A percentile compares a stretch with the other conserved stretches of the same genome.
Conservation (phyloP, 35 echinoderm and acorn worm genomes). For the Holothuria glaberrima region DNA sequence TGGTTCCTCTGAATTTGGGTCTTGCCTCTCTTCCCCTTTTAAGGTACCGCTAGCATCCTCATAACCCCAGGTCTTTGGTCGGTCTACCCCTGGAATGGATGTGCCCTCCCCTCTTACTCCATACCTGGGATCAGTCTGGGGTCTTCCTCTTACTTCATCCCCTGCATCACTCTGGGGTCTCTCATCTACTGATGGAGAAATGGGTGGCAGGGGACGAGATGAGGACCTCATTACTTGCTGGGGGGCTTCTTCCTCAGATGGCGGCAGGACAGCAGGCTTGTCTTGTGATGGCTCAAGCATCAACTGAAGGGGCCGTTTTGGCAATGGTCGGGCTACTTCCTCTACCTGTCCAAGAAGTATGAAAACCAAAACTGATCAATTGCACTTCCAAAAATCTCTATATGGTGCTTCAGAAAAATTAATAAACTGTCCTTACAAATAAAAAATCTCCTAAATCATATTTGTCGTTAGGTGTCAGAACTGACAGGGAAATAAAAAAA, state of each 20-base stretch:
- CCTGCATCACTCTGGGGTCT: neutral
- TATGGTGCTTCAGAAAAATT: too few relatives aligned
- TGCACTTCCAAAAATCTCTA: too few relatives aligned
- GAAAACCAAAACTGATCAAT: too few relatives aligned
- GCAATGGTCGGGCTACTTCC: slow-evolving; percentile 70
- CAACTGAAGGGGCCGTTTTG: slow-evolving; percentile 80
- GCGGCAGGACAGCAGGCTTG: slow-evolving; percentile 56
- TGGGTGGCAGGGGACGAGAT: slow-evolving; percentile 45
- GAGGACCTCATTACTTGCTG: neutral
- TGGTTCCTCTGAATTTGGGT: slow-evolving; percentile 68
- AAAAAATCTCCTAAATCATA: too few relatives aligned
- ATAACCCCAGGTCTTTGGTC: slow-evolving; percentile 29
- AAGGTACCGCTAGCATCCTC: neutral
- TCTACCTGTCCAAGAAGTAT: slow-evolving; percentile 55
- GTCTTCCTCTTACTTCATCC: neutral
- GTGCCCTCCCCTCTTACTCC: slow-evolving; percentile 56
- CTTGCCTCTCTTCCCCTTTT: slow-evolving; percentile 4
- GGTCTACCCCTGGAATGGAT: neutral
- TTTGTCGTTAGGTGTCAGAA: too few relatives aligned
- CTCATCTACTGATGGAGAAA: slow-evolving; percentile 41
- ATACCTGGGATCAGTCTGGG: neutral
- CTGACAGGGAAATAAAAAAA: too few relatives aligned
- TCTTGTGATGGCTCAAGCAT: slow-evolving; percentile 32
- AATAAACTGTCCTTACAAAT: too few relatives aligned
- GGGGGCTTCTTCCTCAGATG: slow-evolving; percentile 48